Percentiles rank a stretch among this genome's conserved stretches.
phyloP scores from a whole-genome alignment of 1,140 invertebrate genomes.

The Mesaphorura yosii region DNA sequence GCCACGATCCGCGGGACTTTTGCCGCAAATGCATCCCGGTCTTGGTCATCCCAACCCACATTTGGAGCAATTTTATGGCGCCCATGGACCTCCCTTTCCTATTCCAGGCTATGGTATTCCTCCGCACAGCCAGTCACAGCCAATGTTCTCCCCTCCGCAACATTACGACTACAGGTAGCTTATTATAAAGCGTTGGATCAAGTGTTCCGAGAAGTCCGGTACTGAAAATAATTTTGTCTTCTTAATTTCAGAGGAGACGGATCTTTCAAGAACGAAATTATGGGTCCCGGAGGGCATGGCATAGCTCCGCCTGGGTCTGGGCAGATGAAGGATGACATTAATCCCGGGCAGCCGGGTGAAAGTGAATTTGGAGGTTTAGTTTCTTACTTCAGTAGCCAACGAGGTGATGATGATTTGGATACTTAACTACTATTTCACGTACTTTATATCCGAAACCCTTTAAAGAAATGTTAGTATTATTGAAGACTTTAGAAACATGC shows the following conservation, averaged over 20 bases:
- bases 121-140: constrained; percentile 8
- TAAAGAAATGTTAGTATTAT: no score
- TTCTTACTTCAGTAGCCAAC: constrained; percentile 75
- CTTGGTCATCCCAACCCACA: constrained; percentile 7
- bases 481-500: no score
- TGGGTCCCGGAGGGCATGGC: constrained; percentile 32
- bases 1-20: no score
- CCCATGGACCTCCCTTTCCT: constrained; percentile 8
- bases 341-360: constrained; percentile 1
- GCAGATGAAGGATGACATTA: no score
- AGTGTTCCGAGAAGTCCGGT: no score
- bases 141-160: constrained; percentile 9
- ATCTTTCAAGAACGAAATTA: constrained; percentile 42
- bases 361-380: constrained; percentile 68
- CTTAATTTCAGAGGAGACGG: constrained; percentile 36
- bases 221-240: constrained; percentile 41
- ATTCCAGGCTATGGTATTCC: constrained; percentile 15
- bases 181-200: no score
- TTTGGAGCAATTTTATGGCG: constrained; percentile 20
- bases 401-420: constrained; percentile 31
- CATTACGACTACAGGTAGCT: constrained; percentile 25
- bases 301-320: constrained; percentile 34
- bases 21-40: no score
- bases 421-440: constrained; percentile 7
- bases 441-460: no score